Evolutionary conservation across 2,888 invertebrate genomes (phyloP), one percentile per base, ranked within the genome.

Genomic region (Scaptodrosophila latifasciaeformis): DNA sequence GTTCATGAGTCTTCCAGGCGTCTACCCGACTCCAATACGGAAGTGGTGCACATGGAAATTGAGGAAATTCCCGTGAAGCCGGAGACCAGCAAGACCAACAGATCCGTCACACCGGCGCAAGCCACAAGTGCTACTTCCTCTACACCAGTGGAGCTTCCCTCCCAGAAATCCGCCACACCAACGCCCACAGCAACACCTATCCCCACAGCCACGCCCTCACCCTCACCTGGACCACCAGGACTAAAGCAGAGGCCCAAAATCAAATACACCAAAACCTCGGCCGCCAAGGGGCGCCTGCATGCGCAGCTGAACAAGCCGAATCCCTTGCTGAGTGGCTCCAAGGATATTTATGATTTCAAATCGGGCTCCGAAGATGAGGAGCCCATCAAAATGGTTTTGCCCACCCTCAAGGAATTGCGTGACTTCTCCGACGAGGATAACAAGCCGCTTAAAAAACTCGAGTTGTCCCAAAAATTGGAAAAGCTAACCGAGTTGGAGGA

Each of bases 321-420:
- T 13, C 2, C 27, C 9, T 15, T 12, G 10, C 29, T 17, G 7
- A 15, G 49, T 30, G 64, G 62, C 2, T 58, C 67, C 46, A 80
- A 83, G 59, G 86, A 85, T 51, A 70, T 86, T 3, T 86, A 86
- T 12, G 86, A 86, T 49, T 86, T 86, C 34, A 86, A 86, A 49
- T 85, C 86, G 0, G 86, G 86, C 0, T 86, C 86, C 0, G 86
- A 86, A 46, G 85, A 85, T 51, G 86, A 86, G 42, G 85, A 85
- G 13, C 85, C 85, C 3, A 86, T 86, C 10, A 86, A 85, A 66
- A 86, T 86, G 86, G 85, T 85, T 45, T 59, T 86, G 55, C 84
- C 86, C 0, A 71, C 81, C 2, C 53, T 86, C 1, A 84, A 85
- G 51, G 76, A 85, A 60, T 27, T 85, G 48, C 75, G 83, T 1